A percentile compares a stretch with the other conserved stretches of the same genome.
Evolutionary conservation across 2,888 invertebrate genomes (phyloP).

Genomic region (Noctua janthina): DNA sequence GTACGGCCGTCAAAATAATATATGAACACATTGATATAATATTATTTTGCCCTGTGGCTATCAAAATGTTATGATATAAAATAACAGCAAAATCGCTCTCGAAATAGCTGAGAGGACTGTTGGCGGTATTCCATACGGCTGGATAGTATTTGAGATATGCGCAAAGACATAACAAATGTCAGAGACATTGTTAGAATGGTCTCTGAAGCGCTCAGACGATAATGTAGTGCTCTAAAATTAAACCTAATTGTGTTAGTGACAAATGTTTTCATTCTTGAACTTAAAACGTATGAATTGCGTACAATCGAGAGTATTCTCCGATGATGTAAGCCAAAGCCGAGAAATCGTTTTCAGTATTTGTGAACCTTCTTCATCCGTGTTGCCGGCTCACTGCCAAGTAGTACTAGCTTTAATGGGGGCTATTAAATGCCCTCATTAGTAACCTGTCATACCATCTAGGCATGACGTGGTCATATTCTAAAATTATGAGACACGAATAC

Average conservation of each 20-base stretch:
- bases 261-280: constrained; percentile 32
- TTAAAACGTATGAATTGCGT: constrained; percentile 19
- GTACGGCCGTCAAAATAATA: constrained; percentile 41
- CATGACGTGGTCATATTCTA: constrained; percentile 19
- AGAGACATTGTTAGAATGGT: constrained; percentile 48
- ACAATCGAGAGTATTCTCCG: constrained; percentile 38
- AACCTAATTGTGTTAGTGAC: constrained; percentile 39
- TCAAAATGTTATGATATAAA: constrained; percentile 69
- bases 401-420: constrained; percentile 43
- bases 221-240: constrained; percentile 53
- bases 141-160: constrained; percentile 62
- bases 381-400: constrained; percentile 51
- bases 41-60: constrained; percentile 50
- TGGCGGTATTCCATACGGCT: constrained; percentile 74
- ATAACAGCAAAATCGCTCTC: constrained; percentile 70
- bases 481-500: constrained; percentile 22
- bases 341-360: constrained; percentile 31
- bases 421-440: constrained; percentile 53
- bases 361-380: constrained; percentile 29
- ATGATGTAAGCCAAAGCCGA: constrained; percentile 35
- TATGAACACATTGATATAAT: constrained; percentile 41
- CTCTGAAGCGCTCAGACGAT: constrained; percentile 25
- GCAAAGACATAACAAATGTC: constrained; percentile 56
- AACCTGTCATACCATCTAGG: constrained; percentile 23
- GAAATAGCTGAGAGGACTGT: constrained; percentile 72